Evolutionary conservation across 1,140 invertebrate genomes (phyloP), one percentile per base, ranked within the genome.

Genomic region (Pseudomyrmex concolor): DNA sequence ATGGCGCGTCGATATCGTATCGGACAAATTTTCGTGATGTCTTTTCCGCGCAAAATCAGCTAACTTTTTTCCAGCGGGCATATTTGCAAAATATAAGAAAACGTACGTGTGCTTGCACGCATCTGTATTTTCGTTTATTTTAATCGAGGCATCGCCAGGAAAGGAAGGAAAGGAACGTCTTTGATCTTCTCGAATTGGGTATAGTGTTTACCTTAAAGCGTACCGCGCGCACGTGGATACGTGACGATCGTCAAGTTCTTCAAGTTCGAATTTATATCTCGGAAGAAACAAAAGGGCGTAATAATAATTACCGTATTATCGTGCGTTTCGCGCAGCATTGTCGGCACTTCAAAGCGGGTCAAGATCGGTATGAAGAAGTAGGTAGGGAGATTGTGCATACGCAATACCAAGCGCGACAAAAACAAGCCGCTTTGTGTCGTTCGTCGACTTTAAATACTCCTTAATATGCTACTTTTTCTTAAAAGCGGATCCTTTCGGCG

Each of bases 391-490:
- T 91, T 86, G 89, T 90, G 90, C 89, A 91, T 90, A 90, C 70
- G 34, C 5, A 7, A 80, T 84, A 85, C 82, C 83, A 51, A 78
- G 57, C 67, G 78, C 72, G 43, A 34, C 5, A 81, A 82, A 62
- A 88, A 74, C 80, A 62, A 74, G n/a, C 62, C 86, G 62, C 87
- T 80, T 70, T 72, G 84, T 78, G 60, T 83, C 83, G 67, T 57
- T 81, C 34, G 72, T 68, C 68, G 63, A 63, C 83, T 85, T 89
- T 87, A 89, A 90, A 87, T 89, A 89, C 78, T 86, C 81, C 80
- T 89, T 86, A 88, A 89, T 89, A 82, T 86, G 84, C 83, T 84
- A 48, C 78, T 89, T 89, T 89, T 89, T 90, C 81, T 87, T 60
- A 70, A 60, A 71, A 59, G 25, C 71, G 34, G 10, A 60, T 59